Evolutionary conservation across 2,113 vertebrate species (phyloP), one percentile per base, ranked within the genome.

Genomic region (Salvelinus namaycush): DNA sequence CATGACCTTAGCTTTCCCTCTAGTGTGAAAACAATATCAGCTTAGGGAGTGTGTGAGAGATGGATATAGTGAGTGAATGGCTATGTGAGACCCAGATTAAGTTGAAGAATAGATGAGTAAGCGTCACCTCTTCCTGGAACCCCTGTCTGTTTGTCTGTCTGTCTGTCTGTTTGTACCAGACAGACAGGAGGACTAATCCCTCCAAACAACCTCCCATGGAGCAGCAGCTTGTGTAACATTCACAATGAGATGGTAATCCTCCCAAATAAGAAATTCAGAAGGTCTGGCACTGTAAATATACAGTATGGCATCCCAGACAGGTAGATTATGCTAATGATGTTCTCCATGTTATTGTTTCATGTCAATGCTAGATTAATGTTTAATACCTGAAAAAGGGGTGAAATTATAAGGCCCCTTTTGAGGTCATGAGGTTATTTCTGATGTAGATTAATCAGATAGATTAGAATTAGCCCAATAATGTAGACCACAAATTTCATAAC

Each of bases 221-320:
- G 24, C 65, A 29, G 65, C 51, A 54, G 24, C 27, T 68, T 70
- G 68, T 44, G 68, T n/a, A 70, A 70, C n/a, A 67, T 29, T 70
- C 39, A 16, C 26, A 29, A 16, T 31, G 66, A 68, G 66, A 68
- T 18, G 34, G 18, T 44, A 69, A 69, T 69, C 68, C 68, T 44
- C n/a, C n/a, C 31, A 44, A 22, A 69, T 69, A 39, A 44, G 68
- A 48, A 11, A 44, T 69, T 2, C 14, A 16, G 31, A 69, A n/a
- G 68, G 68, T 31, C 16, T 26, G 13, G 65, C 26, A 1, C 4
- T 67, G 24, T 67, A 29, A 27, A 18, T 67, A 31, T 31, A 27
- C 24, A 66, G 5, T 14, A 68, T 29, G 59, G 59, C 59, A 62
- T 31, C 66, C 6, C 16, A 26, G 65, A 26, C 13, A 27, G 14